These are phyloP conservation scores for Caenorhabditis sp. DNA, from an alignment of 2,888 invertebrate genomes.

Conservation along the genomic window DNA sequence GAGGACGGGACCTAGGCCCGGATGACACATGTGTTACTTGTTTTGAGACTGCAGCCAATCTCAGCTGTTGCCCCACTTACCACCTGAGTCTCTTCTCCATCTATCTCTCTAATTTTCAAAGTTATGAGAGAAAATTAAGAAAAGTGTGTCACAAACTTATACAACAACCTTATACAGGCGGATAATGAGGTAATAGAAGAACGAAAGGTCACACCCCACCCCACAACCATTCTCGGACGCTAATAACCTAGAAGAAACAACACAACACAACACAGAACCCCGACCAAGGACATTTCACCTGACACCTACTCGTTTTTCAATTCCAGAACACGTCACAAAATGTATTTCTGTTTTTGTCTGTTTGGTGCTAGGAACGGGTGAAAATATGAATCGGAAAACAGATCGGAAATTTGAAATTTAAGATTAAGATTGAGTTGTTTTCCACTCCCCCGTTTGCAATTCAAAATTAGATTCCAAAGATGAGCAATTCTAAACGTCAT, in stretches of 20 bases:
- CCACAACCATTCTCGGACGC: too few species aligned
- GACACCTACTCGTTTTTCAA: constrained; percentile 20
- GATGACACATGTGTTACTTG: constrained; percentile 54
- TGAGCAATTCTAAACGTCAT: too few species aligned
- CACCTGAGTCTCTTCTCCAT: constrained; percentile 2
- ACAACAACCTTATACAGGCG: constrained; percentile 13
- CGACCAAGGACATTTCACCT: constrained; percentile 6
- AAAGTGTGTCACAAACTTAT: constrained; percentile 12
- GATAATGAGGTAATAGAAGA: constrained; percentile 55
- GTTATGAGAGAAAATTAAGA: neutral
- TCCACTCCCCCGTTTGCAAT: too few species aligned
- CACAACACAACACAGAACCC: too few species aligned
- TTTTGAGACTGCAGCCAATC: constrained; percentile 26
- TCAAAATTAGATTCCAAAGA: too few species aligned
- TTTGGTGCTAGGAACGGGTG: neutral
- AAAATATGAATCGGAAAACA: constrained; percentile 19
- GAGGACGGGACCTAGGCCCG: neutral
- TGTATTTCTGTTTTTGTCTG: neutral
- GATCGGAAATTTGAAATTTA: neutral
- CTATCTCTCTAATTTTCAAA: neutral
- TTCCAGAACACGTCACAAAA: constrained; percentile 3
- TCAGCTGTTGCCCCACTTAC: constrained; percentile 51
- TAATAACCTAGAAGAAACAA: too few species aligned
- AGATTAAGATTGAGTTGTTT: constrained; percentile 11
- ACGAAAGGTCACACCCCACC: constrained; percentile 17